Evolutionary conservation across 2,888 invertebrate species (phyloP).

Genomic region (Saturnia japonica): DNA sequence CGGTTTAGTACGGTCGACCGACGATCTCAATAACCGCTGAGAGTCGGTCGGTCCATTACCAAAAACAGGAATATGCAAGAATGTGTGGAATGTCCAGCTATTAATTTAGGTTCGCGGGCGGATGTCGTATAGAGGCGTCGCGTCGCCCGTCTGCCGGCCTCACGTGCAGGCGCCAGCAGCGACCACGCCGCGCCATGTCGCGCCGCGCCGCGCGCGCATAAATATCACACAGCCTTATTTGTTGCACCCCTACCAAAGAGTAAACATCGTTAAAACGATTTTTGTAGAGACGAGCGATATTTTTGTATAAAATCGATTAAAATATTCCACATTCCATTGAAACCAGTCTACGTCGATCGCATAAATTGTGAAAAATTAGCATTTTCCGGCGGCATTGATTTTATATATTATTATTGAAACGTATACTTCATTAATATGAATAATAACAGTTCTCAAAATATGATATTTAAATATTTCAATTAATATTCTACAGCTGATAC

Average conservation of each 20-base stretch:
- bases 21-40: conserved; percentile 51
- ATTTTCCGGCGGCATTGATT: conserved; percentile 38
- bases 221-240: conserved; percentile 37
- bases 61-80: conserved; percentile 61
- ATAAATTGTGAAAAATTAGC: conserved; percentile 40
- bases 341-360: conserved; percentile 42
- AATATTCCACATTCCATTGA: conserved; percentile 44
- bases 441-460: not conserved
- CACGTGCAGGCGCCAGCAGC: conserved; percentile 57
- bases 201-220: conserved; percentile 45
- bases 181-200: conserved; percentile 37
- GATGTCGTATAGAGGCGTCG: conserved; percentile 50
- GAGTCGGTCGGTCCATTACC: conserved; percentile 44
- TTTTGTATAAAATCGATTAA: conserved; percentile 36
- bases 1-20: conserved; percentile 40
- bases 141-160: conserved; percentile 37
- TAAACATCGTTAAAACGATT: conserved; percentile 38
- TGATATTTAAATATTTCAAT: not conserved
- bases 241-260: conserved; percentile 40
- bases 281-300: conserved; percentile 32
- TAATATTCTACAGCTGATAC: not conserved
- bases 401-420: conserved; percentile 28
- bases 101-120: conserved; percentile 63
- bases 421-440: conserved; percentile 21
- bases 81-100: conserved; percentile 66